phyloP scores from a whole-genome alignment of 2,113 vertebrate genomes.

The Melanerpes formicivorus region DNA sequence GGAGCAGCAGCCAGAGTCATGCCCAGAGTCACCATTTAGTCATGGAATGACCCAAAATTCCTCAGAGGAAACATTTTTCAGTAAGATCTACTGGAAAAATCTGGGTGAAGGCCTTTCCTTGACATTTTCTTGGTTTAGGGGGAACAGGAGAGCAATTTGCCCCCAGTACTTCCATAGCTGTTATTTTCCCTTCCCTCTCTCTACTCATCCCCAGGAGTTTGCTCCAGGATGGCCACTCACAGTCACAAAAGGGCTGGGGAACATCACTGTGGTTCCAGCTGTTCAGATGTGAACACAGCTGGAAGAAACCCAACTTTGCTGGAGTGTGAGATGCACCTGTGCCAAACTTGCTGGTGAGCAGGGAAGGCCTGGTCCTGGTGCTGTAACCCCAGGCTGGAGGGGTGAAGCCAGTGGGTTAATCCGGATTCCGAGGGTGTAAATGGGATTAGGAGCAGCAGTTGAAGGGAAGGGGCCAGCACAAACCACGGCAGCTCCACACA shows the following conservation, averaged over 20 bases:
- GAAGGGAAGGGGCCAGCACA: background rate
- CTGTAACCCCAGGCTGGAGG: background rate
- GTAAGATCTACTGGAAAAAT: constrained; percentile 7
- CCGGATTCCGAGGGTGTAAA: background rate
- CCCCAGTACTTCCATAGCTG: background rate
- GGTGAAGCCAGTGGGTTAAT: background rate
- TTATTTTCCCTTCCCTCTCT: constrained; percentile 10
- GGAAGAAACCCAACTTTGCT: background rate
- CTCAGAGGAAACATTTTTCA: background rate
- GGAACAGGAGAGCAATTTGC: constrained; percentile 38
- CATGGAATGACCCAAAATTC: constrained; percentile 30
- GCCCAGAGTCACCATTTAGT: constrained; percentile 26
- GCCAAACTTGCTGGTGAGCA: background rate
- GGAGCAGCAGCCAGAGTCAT: constrained; percentile 3
- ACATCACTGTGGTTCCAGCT: background rate
- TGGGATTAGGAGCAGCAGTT: background rate
- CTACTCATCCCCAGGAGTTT: background rate
- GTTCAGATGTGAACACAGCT: background rate
- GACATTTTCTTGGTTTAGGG: background rate
- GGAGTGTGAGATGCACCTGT: background rate
- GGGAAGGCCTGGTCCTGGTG: background rate
- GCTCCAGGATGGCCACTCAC: background rate
- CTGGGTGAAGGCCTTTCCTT: background rate
- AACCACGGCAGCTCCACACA: background rate
- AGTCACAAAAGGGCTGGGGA: background rate